Evolutionary conservation across 2,888 invertebrate species (phyloP), one percentile per base, ranked within the genome.

Genomic region (Eueremaeus valkanovi): DNA sequence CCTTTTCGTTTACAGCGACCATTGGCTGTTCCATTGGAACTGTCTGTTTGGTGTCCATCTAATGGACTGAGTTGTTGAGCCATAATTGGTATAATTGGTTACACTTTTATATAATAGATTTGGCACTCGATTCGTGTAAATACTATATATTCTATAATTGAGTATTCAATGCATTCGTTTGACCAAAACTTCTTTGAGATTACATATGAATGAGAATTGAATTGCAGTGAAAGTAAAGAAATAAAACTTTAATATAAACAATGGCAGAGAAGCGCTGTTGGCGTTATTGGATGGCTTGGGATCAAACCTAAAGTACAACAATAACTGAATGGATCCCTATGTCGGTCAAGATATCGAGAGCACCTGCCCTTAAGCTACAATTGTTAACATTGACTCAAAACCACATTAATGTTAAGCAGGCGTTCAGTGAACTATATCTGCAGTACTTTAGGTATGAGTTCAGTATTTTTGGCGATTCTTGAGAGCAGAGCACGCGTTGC

Each of bases 331-430:
- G 58, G 63, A 8, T 33, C 33, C 33, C 33, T 63, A 63, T 63
- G 63, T 63, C 63, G 63, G 63, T 63, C 63, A 63, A 63, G 63
- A 63, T 33, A 33, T 63, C 8, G 33, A 63, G 63, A 63, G 63
- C 63, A 63, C 63, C 63, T 63, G 63, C 63, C 63, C 63, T 63
- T 63, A 33, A 63, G 63, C 33, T 63, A 63, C 33, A 63, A 63
- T 63, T 33, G 63, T 36, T 63, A 33, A 5, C 63, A 63, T 63
- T 63, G 63, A 63, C 63, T 63, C 29, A 33, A 63, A 63, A 63
- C 33, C 63, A 63, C 63, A 63, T 63, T 33, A 33, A 58, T 58
- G 29, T 58, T 27, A 58, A 58, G 58, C 31, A 63, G 33, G 18
- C 21, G n/a, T 33, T 63, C 33, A 63, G 18, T 63, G 63, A 27